Evolutionary conservation across 2,888 invertebrate species (phyloP), one percentile per base, ranked within the genome.

Genomic region (Flabesymbios commensalis): DNA sequence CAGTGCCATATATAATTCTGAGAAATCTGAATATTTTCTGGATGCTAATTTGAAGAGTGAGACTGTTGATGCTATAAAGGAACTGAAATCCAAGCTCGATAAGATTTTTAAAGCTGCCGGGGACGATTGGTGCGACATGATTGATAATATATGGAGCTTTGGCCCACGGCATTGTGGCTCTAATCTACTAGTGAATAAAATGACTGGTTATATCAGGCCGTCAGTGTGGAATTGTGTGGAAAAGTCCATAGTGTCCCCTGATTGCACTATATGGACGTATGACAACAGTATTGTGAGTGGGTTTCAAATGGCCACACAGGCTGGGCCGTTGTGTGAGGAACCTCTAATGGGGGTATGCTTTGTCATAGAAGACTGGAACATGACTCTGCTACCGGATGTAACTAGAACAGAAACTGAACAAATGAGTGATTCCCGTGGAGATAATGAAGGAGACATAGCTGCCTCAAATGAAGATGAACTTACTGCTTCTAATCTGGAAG

Each of bases 241-340:
- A 17, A 43, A n/a, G 5, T 22, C 5, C 28, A 22, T 5, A 7
- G 22, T 10, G 29, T 5, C 5, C 28, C n/a, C 7, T 7, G 5
- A 5, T 5, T 22, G 29, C 10, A 4, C n/a, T 5, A 24, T 47
- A 10, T 63, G 77, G 43, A 73, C 74, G 14, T 83, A 81, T 78
- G 92, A 92, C 75, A 90, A 89, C 77, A 74, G 78, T 61, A 71
- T 83, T 59, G 64, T 81, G 3, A 75, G 73, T 67, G 83, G 83
- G 3, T 83, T 83, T 66, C 80, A 83, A 68, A 83, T 94, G 82
- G 91, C 92, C 4, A 88, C 93, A 29, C 83, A 90, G 57, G 89
- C 93, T 43, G 99, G 99, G 0, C 98, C 98, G 0, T 82, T 99
- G 47, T 99, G 98, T 83, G 95, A 96, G 75, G 99, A 99, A 78